Percentiles rank a stretch among this genome's conserved stretches.
These are phyloP conservation scores for Mormyrus iriodes DNA, from an alignment of 2,113 vertebrate genomes.

Conservation along the genomic window DNA sequence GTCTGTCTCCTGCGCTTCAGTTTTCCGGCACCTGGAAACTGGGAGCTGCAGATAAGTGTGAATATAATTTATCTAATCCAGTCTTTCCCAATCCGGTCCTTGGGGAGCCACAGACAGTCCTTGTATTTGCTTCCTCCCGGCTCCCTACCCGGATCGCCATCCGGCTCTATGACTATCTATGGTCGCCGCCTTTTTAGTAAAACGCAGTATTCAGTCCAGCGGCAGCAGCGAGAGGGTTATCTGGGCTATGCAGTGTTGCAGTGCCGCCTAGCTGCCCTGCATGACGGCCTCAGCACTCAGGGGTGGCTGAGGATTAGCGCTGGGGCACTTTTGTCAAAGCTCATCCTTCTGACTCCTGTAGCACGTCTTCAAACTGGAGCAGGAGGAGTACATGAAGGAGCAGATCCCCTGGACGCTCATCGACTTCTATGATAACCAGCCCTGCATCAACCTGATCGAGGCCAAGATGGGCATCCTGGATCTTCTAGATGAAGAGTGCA, in stretches of 20 bases:
- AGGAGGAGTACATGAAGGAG: constrained; percentile 98
- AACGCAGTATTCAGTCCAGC: neutral
- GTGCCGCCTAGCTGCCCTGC: neutral
- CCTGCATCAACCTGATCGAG: constrained; percentile 98
- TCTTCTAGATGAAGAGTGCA: constrained; percentile 94
- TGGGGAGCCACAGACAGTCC: neutral
- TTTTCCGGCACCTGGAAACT: neutral
- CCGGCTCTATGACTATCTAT: neutral
- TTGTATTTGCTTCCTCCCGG: neutral
- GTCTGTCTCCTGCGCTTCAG: neutral
- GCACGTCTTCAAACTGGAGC: constrained; percentile 98
- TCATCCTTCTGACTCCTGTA: constrained; percentile 40
- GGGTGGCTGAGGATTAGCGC: neutral
- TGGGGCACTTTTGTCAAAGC: neutral
- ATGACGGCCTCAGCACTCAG: no score
- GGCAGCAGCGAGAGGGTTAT: neutral
- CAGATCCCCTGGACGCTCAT: constrained; percentile 98
- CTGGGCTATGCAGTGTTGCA: neutral
- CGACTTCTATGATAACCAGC: constrained; percentile 98
- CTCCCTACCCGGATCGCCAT: neutral
- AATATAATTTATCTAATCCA: neutral
- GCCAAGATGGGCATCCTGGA: constrained; percentile 93
- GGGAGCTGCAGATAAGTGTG: neutral
- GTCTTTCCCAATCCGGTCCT: neutral
- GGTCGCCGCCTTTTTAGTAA: neutral